These are phyloP conservation scores for Helicoverpa zea DNA, from an alignment of 1,140 invertebrate species.

Conservation along the genomic window DNA sequence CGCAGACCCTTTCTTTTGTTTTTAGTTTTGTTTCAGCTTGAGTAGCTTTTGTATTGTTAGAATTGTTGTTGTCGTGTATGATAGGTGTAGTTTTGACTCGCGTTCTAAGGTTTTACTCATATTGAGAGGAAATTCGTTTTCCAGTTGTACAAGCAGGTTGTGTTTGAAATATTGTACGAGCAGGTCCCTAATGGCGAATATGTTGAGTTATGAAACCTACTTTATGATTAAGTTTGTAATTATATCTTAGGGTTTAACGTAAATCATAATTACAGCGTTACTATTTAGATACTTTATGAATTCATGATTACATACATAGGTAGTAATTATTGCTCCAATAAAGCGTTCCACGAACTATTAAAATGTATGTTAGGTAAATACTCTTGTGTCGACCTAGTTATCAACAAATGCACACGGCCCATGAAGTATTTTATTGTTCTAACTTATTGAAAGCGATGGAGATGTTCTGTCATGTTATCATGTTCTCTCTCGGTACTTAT, in stretches of 20 bases:
- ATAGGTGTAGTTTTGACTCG: neutral
- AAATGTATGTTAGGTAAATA: conserved; percentile 9
- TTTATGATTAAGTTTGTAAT: neutral
- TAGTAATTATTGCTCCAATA: conserved; percentile 25
- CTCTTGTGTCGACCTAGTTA: conserved; percentile 20
- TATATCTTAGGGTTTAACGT: conserved; percentile 9
- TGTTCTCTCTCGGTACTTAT: conserved; percentile 16
- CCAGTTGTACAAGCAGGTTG: neutral
- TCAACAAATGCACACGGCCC: neutral
- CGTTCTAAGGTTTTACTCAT: neutral
- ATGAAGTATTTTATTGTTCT: neutral
- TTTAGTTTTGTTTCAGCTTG: conserved; percentile 20
- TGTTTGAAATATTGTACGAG: neutral
- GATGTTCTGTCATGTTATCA: neutral
- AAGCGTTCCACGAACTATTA: conserved; percentile 24
- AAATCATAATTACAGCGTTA: conserved; percentile 20
- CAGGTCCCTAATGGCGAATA: neutral
- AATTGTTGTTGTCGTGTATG: conserved; percentile 12
- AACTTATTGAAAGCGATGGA: conserved; percentile 3
- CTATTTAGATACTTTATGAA: conserved; percentile 12
- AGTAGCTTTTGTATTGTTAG: conserved; percentile 33
- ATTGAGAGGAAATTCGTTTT: too few species aligned
- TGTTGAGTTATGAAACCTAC: neutral
- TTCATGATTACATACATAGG: neutral
- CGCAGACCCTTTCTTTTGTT: conserved; percentile 24